Conservation (phyloP, 2,113 vertebrate species). For the Sinocyclocheilus maitianheensis region DNA sequence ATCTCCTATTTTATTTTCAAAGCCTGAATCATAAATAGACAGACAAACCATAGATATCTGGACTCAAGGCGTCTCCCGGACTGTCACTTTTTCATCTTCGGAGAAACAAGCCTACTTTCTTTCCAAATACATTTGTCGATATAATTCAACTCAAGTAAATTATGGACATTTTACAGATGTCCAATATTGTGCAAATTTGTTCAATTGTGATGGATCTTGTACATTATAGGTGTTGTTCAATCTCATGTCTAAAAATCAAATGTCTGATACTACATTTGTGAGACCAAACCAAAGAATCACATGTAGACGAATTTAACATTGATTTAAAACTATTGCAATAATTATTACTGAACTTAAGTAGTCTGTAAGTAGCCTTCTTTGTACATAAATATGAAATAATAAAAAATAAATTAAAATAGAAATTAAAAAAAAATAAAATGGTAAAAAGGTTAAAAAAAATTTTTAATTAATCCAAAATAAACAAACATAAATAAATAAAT, state of each 20-base stretch:
- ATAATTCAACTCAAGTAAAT: constrained; percentile 50
- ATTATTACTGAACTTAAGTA: too few relatives aligned
- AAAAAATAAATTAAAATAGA: too few relatives aligned
- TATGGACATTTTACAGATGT: constrained; percentile 71
- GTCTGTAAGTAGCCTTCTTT: not conserved
- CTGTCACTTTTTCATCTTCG: constrained; percentile 61
- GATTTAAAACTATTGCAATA: not conserved
- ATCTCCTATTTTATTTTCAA: constrained; percentile 66
- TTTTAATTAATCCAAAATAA: too few relatives aligned
- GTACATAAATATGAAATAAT: not conserved
- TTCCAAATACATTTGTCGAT: constrained; percentile 42
- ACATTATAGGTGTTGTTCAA: constrained; percentile 53
- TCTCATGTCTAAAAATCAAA: constrained; percentile 56
- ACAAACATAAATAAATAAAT: too few relatives aligned
- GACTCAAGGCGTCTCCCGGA: constrained; percentile 60
- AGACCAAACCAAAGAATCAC: not conserved
- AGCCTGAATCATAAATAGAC: constrained; percentile 64
- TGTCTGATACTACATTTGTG: not conserved
- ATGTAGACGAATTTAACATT: not conserved
- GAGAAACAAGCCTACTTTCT: constrained; percentile 26
- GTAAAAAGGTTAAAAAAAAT: too few relatives aligned
- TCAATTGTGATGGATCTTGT: constrained; percentile 60
- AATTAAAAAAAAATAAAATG: too few relatives aligned
- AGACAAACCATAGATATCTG: constrained; percentile 59
- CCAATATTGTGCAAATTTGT: constrained; percentile 58